These are phyloP conservation scores for Hydrozoanthus tunicans DNA, from an alignment of 64 coral and sea anemone genomes.

Conservation along the genomic window DNA sequence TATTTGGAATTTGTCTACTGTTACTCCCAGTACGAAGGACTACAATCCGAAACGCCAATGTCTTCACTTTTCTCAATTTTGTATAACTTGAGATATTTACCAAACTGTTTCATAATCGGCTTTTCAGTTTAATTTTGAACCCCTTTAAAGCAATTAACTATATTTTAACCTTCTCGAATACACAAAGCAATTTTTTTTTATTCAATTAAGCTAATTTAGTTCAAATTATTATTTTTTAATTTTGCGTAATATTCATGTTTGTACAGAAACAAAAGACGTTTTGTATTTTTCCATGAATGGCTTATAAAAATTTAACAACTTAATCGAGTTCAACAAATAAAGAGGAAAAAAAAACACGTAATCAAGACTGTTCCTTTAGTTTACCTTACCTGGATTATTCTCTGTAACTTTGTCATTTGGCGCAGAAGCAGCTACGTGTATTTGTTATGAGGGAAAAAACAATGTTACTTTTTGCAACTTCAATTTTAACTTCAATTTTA, in stretches of 20 bases:
- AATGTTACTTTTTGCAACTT: too few species aligned
- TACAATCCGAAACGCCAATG: neutral
- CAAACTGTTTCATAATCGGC: neutral
- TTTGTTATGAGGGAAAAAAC: too few species aligned
- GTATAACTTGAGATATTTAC: conserved; percentile 7
- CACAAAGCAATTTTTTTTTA: conserved; percentile 9
- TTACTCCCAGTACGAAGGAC: neutral
- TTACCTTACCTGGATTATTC: too few species aligned
- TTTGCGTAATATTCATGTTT: neutral
- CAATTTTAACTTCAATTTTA: too few species aligned
- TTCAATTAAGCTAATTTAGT: conserved; percentile 14
- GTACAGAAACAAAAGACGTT: too few species aligned
- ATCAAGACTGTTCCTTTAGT: too few species aligned
- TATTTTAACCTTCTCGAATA: neutral
- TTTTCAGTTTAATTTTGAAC: neutral
- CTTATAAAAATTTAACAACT: too few species aligned
- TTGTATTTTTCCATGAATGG: too few species aligned
- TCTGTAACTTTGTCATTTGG: too few species aligned
- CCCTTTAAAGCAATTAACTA: neutral
- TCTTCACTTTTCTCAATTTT: neutral
- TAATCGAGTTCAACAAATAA: too few species aligned
- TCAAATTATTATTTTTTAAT: neutral
- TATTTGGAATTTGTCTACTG: neutral
- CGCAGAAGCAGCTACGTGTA: too few species aligned
- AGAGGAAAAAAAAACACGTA: too few species aligned